A percentile compares a stretch with the other conserved stretches of the same genome.
phyloP scores from a whole-genome alignment of 2,113 vertebrate species.

The Lichenostomus cassidix region DNA sequence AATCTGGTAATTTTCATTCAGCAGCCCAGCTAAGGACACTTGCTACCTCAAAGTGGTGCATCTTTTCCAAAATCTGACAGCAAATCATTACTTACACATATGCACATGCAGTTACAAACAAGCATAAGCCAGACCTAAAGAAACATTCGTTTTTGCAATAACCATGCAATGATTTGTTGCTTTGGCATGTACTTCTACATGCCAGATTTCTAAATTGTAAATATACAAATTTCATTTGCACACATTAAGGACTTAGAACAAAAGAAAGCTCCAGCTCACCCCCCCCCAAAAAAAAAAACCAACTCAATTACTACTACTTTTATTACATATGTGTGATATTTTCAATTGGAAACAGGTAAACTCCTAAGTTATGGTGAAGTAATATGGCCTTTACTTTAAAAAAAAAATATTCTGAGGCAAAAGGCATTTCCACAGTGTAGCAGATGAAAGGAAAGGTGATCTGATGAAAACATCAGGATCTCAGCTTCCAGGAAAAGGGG shows the following conservation, averaged over 20 bases:
- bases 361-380: not conserved
- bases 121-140: not conserved
- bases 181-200: not conserved
- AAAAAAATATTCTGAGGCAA: not conserved
- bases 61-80: not conserved
- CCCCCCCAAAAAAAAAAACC: not conserved
- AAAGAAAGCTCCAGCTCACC: not conserved
- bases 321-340: not conserved
- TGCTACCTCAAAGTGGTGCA: not conserved
- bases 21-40: not conserved
- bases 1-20: not conserved
- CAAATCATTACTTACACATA: slow-evolving; percentile 21
- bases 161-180: not conserved
- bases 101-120: not conserved
- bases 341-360: not conserved
- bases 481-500: not conserved
- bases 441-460: not conserved
- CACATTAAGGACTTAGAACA: not conserved
- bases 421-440: not conserved
- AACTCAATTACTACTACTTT: not conserved
- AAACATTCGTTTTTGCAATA: not conserved
- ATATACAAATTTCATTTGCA: not conserved
- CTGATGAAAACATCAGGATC: not conserved
- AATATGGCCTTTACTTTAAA: not conserved
- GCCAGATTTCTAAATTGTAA: no score